phyloP scores from a whole-genome alignment of 2,797 vertebrate genomes.

The Mastacembelus armatus region DNA sequence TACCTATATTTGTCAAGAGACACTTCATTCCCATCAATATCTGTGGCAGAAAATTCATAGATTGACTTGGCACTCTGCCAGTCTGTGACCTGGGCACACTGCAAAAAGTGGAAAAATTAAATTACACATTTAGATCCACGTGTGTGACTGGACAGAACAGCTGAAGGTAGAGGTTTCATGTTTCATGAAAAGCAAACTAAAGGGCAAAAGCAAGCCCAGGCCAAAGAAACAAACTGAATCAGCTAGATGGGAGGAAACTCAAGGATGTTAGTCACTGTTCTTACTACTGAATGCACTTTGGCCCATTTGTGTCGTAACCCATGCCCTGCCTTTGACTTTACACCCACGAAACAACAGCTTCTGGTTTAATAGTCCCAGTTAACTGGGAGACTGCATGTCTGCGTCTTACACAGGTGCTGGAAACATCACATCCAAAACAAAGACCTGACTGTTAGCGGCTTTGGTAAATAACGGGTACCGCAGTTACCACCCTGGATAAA shows the following conservation, averaged over 20 bases:
- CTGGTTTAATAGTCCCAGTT: too few species aligned
- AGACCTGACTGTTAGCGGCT: too few species aligned
- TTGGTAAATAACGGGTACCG: too few species aligned
- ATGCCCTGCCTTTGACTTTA: background rate
- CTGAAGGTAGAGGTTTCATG: background rate
- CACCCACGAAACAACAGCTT: too few species aligned
- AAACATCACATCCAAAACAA: too few species aligned
- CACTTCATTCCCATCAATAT: slow-evolving; percentile 91
- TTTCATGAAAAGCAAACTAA: background rate
- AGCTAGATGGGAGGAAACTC: background rate
- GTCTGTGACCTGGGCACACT: slow-evolving; percentile 88
- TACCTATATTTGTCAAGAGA: slow-evolving; percentile 93
- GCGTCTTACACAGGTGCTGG: too few species aligned
- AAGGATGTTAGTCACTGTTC: background rate
- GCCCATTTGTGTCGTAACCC: background rate
- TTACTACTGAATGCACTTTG: background rate
- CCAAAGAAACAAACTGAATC: background rate
- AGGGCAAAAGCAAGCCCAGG: background rate
- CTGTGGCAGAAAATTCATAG: slow-evolving; percentile 91
- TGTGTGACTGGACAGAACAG: background rate
- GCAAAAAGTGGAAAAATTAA: background rate
- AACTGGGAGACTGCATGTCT: too few species aligned
- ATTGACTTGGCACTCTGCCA: slow-evolving; percentile 90
- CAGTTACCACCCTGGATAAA: too few species aligned
- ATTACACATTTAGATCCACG: accelerated